Percentiles rank a stretch among this genome's conserved stretches.
Conservation (phyloP, 2,888 invertebrate species). For the Lasius platythorax region DNA sequence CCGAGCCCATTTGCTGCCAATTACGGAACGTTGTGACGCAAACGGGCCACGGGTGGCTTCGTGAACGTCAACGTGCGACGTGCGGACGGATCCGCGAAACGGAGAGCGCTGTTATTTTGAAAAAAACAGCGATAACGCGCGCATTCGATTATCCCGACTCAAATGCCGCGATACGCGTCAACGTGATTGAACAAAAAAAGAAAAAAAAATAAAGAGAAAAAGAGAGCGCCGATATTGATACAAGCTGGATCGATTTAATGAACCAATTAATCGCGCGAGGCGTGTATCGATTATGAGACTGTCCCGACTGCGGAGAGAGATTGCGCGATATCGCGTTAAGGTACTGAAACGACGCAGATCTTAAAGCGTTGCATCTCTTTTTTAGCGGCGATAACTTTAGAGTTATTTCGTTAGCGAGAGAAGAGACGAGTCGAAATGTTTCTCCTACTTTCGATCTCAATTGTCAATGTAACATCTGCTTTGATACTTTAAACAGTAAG, state of each 20-base stretch:
- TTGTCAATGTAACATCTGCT: too few species aligned
- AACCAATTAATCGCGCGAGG: constrained; percentile 21
- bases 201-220: background rate
- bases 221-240: too few species aligned
- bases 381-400: background rate
- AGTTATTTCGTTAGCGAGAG: too few species aligned
- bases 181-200: background rate
- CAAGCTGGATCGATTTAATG: background rate
- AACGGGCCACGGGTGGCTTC: constrained; percentile 63
- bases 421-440: too few species aligned
- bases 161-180: background rate
- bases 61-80: constrained; percentile 53
- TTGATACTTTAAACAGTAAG: too few species aligned
- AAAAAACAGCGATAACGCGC: constrained; percentile 37
- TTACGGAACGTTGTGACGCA: constrained; percentile 76
- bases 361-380: constrained; percentile 1
- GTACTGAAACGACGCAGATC: background rate
- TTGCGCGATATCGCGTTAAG: background rate
- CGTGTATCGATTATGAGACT: background rate
- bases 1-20: constrained; percentile 77
- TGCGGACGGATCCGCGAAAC: constrained; percentile 45
- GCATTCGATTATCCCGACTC: constrained; percentile 13
- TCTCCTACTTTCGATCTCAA: too few species aligned
- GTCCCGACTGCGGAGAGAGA: background rate
- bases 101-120: constrained; percentile 29